Conservation (phyloP, 2,888 invertebrate genomes). For the Craniophora ligustri region DNA sequence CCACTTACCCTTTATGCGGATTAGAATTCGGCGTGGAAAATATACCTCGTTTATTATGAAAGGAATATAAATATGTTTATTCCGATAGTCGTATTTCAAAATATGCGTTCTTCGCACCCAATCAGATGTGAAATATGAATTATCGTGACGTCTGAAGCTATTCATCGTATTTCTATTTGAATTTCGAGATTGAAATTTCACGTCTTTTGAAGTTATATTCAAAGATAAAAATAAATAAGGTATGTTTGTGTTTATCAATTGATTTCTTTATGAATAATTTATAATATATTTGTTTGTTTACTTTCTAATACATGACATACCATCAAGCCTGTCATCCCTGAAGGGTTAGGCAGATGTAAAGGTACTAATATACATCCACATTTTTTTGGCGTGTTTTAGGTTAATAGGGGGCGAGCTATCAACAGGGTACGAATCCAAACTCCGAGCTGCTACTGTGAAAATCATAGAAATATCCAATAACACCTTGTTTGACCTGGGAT, state of each 20-base stretch:
- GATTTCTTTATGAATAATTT: background rate
- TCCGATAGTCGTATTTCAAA: constrained; percentile 40
- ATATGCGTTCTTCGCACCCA: constrained; percentile 30
- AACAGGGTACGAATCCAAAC: no score
- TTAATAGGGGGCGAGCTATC: no score
- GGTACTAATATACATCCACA: no score
- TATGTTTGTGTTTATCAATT: constrained; percentile 9
- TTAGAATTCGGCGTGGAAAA: constrained; percentile 60
- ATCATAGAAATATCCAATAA: no score
- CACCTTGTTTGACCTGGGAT: no score
- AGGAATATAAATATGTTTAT: constrained; percentile 43
- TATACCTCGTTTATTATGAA: constrained; percentile 46
- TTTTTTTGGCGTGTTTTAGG: no score
- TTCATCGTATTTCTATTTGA: constrained; percentile 34
- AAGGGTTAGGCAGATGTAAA: no score
- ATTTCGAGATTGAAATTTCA: constrained; percentile 38
- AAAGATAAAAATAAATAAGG: constrained; percentile 16
- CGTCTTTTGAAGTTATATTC: constrained; percentile 8
- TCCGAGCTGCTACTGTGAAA: no score
- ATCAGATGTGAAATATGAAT: constrained; percentile 43
- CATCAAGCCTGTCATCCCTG: no score
- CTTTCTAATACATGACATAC: no score
- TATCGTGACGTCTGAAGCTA: constrained; percentile 34
- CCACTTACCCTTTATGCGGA: constrained; percentile 72
- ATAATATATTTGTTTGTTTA: background rate